Percentiles rank a stretch among this genome's conserved stretches.
Evolutionary conservation across 2,113 vertebrate species (phyloP).

Genomic region (Paratilapia polleni): DNA sequence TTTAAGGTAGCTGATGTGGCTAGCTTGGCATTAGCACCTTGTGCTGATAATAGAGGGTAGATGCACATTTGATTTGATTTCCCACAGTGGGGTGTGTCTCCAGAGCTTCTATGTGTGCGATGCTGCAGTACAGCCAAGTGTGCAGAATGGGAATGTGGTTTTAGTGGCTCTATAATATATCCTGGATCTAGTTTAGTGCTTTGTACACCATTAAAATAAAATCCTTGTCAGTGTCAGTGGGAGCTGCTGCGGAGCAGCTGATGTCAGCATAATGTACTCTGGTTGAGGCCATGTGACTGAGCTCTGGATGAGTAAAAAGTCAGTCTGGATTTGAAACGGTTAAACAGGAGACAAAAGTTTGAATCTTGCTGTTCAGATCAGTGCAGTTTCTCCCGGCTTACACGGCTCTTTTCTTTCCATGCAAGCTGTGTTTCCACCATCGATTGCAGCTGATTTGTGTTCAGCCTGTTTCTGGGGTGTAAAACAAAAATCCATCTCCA

Average conservation of each 20-base stretch:
- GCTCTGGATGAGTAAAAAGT: neutral
- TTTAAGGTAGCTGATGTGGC: rapidly evolving
- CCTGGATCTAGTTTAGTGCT: neutral
- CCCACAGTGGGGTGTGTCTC: neutral
- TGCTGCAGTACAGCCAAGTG: neutral
- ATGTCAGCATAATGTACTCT: neutral
- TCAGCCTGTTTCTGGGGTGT: neutral
- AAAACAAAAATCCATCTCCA: neutral
- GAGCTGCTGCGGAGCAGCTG: neutral
- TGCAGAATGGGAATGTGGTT: neutral
- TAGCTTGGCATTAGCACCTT: neutral
- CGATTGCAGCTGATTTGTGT: neutral
- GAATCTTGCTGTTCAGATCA: no score
- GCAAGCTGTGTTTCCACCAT: neutral
- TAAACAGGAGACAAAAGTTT: neutral
- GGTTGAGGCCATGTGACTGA: neutral
- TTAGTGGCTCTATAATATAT: constrained; percentile 7
- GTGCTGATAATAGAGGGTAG: neutral
- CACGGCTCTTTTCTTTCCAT: no score
- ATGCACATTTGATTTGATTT: neutral
- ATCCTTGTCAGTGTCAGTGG: neutral
- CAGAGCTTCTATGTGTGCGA: neutral
- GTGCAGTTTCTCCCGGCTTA: no score
- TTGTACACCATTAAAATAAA: constrained; percentile 7
- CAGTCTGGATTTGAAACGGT: neutral